Evolutionary conservation across 2,888 invertebrate species (phyloP).

Genomic region (Pediacus dermestoides): DNA sequence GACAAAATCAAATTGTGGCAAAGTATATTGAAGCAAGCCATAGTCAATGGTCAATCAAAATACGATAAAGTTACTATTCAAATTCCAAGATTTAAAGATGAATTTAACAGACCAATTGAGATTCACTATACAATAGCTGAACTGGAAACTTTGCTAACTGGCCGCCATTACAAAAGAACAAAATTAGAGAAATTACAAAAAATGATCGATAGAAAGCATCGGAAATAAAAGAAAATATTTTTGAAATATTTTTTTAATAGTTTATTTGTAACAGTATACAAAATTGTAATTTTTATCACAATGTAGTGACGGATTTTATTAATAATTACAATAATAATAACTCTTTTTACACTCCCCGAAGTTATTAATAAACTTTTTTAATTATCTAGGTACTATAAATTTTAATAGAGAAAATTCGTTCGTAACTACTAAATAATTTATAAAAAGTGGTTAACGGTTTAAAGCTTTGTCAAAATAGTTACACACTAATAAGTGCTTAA

Average conservation of each 20-base stretch:
- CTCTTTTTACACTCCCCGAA: slow-evolving; percentile 15
- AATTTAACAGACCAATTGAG: slow-evolving; percentile 33
- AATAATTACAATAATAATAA: slow-evolving; percentile 17
- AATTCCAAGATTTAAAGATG: slow-evolving; percentile 36
- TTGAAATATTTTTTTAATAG: slow-evolving; percentile 25
- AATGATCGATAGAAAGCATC: not conserved
- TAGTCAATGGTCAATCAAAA: slow-evolving; percentile 40
- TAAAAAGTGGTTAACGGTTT: slow-evolving; percentile 33
- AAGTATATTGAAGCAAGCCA: slow-evolving; percentile 44
- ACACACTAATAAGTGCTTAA: slow-evolving; percentile 24
- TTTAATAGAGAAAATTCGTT: slow-evolving; percentile 22
- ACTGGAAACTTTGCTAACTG: slow-evolving; percentile 33
- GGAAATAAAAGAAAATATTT: not conserved
- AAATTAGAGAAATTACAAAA: not conserved
- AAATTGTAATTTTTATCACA: slow-evolving; percentile 46
- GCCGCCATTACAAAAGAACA: slow-evolving; percentile 1
- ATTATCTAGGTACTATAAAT: slow-evolving; percentile 14
- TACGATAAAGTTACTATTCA: slow-evolving; percentile 45
- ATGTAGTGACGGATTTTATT: slow-evolving; percentile 43
- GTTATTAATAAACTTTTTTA: not conserved
- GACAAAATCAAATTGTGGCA: slow-evolving; percentile 42
- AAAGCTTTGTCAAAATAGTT: slow-evolving; percentile 29
- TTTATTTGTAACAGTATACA: slow-evolving; percentile 45
- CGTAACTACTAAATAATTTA: slow-evolving; percentile 20
- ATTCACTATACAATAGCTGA: slow-evolving; percentile 42